Conservation (phyloP, 2,888 invertebrate genomes). For the Ochropleura plecta region DNA sequence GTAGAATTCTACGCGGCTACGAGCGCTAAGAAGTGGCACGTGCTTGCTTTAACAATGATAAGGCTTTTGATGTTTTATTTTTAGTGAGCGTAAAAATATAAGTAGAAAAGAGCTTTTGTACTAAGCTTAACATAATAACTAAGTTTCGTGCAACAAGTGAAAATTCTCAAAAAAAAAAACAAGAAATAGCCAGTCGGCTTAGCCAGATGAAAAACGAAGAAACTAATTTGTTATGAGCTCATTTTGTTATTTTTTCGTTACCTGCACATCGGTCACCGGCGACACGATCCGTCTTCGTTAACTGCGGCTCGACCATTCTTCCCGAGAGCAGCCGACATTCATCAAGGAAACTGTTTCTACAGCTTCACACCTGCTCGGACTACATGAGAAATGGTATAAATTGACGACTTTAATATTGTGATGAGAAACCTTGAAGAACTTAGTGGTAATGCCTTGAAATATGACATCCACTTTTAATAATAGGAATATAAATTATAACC, state of each 20-base stretch:
- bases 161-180: conserved; percentile 11
- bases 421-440: conserved; percentile 13
- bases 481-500: neutral
- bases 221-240: conserved; percentile 69
- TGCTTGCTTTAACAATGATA: conserved; percentile 39
- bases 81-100: conserved; percentile 15
- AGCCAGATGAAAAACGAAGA: conserved; percentile 40
- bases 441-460: conserved; percentile 1
- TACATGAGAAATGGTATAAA: conserved; percentile 75
- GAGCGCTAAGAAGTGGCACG: conserved; percentile 33
- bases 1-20: conserved; percentile 54
- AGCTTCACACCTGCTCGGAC: conserved; percentile 68
- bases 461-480: neutral
- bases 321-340: conserved; percentile 77
- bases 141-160: conserved; percentile 17
- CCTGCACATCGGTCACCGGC: conserved; percentile 78
- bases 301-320: conserved; percentile 71
- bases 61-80: conserved; percentile 41
- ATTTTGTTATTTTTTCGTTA: conserved; percentile 72
- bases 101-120: neutral
- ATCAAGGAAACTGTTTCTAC: conserved; percentile 76
- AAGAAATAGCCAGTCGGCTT: neutral
- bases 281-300: conserved; percentile 84
- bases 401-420: conserved; percentile 63
- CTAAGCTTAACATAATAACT: conserved; percentile 4